Conservation (phyloP, 2,113 vertebrate genomes). For the Pachypanchax playfairii region DNA sequence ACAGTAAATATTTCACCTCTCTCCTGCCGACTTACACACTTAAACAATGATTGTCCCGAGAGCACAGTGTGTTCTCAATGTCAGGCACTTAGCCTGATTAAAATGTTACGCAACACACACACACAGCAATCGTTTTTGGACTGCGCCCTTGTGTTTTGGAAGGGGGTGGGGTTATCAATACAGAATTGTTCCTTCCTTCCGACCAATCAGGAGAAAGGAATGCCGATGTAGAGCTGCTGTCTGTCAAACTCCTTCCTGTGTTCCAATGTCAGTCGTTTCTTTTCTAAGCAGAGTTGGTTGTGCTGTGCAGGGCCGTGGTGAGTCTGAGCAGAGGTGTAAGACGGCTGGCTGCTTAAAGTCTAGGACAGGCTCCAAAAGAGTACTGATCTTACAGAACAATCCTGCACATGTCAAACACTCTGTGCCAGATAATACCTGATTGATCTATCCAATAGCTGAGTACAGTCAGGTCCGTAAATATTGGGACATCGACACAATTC, state of each 20-base stretch:
- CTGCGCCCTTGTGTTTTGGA: constrained; percentile 18
- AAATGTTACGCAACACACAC: constrained; percentile 50
- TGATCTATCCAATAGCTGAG: too few relatives aligned
- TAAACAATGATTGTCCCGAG: constrained; percentile 28
- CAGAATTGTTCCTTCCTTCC: constrained; percentile 53
- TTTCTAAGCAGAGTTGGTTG: background rate
- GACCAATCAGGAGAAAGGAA: constrained; percentile 63
- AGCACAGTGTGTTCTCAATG: constrained; percentile 53
- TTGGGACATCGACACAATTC: too few relatives aligned
- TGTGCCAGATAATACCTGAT: background rate
- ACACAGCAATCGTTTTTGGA: background rate
- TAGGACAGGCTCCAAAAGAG: background rate
- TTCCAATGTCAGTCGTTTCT: constrained; percentile 12
- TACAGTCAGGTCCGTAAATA: too few relatives aligned
- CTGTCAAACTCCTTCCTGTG: constrained; percentile 48
- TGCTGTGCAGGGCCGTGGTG: background rate
- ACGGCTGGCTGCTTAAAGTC: too few relatives aligned
- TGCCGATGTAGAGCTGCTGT: constrained; percentile 44
- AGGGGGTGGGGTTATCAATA: constrained; percentile 31
- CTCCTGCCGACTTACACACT: constrained; percentile 4
- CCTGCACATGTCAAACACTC: too few relatives aligned
- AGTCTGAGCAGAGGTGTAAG: too few relatives aligned
- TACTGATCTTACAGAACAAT: background rate
- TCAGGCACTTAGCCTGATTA: constrained; percentile 24
- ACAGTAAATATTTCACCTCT: constrained; percentile 31